Evolutionary conservation across 2,888 invertebrate species (phyloP), one percentile per base, ranked within the genome.

Genomic region (Tridacna crocea): DNA sequence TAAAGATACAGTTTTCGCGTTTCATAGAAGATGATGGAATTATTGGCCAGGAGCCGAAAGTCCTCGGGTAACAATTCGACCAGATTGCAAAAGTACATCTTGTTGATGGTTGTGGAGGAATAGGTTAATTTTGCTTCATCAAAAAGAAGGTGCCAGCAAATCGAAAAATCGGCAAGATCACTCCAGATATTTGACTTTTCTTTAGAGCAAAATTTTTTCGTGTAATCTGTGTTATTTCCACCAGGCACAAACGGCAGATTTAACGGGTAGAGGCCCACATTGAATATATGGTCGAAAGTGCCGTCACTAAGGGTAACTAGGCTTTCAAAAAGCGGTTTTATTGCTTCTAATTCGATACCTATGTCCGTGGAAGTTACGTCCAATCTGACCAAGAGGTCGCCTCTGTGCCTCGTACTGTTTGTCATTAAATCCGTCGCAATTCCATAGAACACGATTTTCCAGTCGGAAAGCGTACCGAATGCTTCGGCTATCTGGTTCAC

Each of bases 51-150:
- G 11, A 70, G 24, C n/a, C 51, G 22, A 36, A 47, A 70, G 15
- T 70, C 70, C n/a, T 19, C 70, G 1, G 0, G 46, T 2, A 70
- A 51, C 22, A 70, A 8, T 24, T 51, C 47, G 11, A 51, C 24
- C 4, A 51, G 22, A 51, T 48, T 26, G 24, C 70, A 70, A n/a
- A 70, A 70, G n/a, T 70, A 51, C 47, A 70, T 17, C 48, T 70
- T 70, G 51, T n/a, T 70, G 17, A 70, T 12, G 0, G 46, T 15
- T 19, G 12, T 47, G 13, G 22, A 61, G 1, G 1, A 4, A 13
- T 10, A 24, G n/a, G 13, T 4, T 22, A n/a, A 17, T 61, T 3
- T 6, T 3, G 22, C 3, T n/a, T 24, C n/a, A 3, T 19, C 13
- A 22, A n/a, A 61, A 61, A 61, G 19, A 22, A 22, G 13, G 22